Base-by-base conservation (phyloP, 1,140 invertebrate genomes). In the Euschistus heros region DNA sequence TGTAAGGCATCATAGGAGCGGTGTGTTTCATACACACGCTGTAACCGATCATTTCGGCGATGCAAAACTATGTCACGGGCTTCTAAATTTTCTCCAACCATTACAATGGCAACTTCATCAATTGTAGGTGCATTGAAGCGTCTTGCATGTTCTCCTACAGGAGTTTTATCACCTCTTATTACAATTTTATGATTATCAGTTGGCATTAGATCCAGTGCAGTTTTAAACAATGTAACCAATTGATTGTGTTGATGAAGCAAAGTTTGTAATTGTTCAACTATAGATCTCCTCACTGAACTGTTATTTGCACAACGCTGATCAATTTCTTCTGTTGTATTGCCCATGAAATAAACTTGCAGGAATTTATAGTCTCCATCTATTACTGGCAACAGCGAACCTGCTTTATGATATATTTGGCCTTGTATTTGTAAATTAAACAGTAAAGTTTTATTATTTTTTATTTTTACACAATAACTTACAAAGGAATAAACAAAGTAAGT, bases 21-120 rank as follows among this genome's bases (percentile, higher is more conserved):
- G 72, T 80, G 76, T 65, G 74, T 77, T 70, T 79, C 76, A 13
- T 66, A 63, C 54, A 79, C 70, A 69, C 72, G 70, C 64, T 76
- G 68, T 24, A 77, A 54, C 54, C 68, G 33, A 69, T 66, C 70
- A 71, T 72, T 73, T 66, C 74, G 65, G 65, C 71, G 69, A 67
- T 73, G 72, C 72, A 78, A 61, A 44, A 77, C 70, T 70, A 80
- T 79, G 69, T 79, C 75, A 64, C 72, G 70, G 20, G 67, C 65
- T 50, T 74, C 59, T 46, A 75, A 73, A 37, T 76, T 52, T 70
- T 78, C 71, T 8, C 75, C 74, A 30, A 74, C 73, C 18, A 78
- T 72, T 10, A 79, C 66, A 64, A 76, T 68, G 37, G 73, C 74
- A 26, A 79, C 74, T 72, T 79, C 76, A 71, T 78, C 68, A 63